Conservation (phyloP, 1,140 invertebrate genomes). For the Bombus terrestris region DNA sequence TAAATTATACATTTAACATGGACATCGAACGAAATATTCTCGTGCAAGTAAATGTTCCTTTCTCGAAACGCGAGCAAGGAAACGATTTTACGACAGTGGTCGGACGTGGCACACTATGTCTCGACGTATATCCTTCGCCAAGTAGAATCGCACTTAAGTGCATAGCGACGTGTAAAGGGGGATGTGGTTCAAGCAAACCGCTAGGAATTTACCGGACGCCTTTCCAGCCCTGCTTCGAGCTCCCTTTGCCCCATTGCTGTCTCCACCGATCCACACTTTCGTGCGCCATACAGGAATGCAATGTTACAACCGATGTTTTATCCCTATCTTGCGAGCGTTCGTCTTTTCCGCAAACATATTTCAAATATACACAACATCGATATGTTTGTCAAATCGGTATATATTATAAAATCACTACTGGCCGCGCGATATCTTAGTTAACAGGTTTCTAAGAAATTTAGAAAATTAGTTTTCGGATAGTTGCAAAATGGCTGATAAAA, state of each 20-base stretch:
- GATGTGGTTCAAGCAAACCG: slow-evolving; percentile 57
- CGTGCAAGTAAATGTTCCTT: background rate
- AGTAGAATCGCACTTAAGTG: slow-evolving; percentile 57
- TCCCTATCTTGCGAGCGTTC: background rate
- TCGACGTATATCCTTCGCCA: slow-evolving; percentile 48
- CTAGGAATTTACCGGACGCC: slow-evolving; percentile 57
- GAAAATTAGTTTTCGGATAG: too few species aligned
- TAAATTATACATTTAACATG: background rate
- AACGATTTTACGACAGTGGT: slow-evolving; percentile 35
- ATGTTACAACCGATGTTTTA: slow-evolving; percentile 11
- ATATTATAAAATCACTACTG: too few species aligned
- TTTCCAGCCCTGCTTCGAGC: slow-evolving; percentile 26
- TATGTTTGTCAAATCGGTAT: too few species aligned
- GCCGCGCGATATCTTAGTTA: too few species aligned
- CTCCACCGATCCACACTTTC: slow-evolving; percentile 16
- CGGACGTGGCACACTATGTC: slow-evolving; percentile 28
- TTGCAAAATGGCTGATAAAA: too few species aligned
- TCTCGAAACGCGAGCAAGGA: background rate
- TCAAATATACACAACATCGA: background rate
- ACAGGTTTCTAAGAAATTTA: too few species aligned
- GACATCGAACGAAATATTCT: slow-evolving; percentile 9
- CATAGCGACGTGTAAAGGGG: slow-evolving; percentile 51
- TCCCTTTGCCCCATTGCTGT: slow-evolving; percentile 1
- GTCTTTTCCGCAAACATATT: background rate
- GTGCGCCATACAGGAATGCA: background rate